phyloP scores from a whole-genome alignment of 1,140 invertebrate species.

The Bursaphelenchus mucronatus region DNA sequence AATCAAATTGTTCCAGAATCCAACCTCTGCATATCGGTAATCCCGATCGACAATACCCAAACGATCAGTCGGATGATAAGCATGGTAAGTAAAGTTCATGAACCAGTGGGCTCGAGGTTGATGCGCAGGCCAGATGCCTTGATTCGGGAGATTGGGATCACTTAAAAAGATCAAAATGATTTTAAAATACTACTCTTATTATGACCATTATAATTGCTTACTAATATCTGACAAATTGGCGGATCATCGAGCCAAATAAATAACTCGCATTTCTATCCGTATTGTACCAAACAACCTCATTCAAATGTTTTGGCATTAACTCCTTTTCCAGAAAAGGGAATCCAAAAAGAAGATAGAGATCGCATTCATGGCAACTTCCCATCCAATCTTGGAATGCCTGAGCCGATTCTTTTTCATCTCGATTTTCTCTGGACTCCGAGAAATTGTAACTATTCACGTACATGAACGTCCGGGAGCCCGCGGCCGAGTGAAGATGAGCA shows the following conservation, averaged over 20 bases:
- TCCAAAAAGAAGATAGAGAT: slow-evolving; percentile 57
- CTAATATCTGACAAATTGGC: slow-evolving; percentile 52
- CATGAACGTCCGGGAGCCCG: slow-evolving; percentile 56
- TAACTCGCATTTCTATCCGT: slow-evolving; percentile 54
- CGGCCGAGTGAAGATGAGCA: slow-evolving; percentile 54
- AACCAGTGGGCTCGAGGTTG: slow-evolving; percentile 57
- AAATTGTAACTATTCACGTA: slow-evolving; percentile 60
- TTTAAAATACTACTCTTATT: background rate
- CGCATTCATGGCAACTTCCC: slow-evolving; percentile 49
- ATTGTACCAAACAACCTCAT: slow-evolving; percentile 44
- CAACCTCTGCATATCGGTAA: slow-evolving; percentile 56
- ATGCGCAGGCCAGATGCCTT: slow-evolving; percentile 47
- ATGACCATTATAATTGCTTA: slow-evolving; percentile 15
- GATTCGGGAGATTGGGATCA: slow-evolving; percentile 52
- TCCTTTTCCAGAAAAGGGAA: slow-evolving; percentile 52
- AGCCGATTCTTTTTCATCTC: slow-evolving; percentile 12
- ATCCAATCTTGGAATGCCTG: slow-evolving; percentile 52
- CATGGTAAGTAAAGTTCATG: slow-evolving; percentile 54
- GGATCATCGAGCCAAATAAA: slow-evolving; percentile 50
- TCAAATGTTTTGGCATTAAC: slow-evolving; percentile 46
- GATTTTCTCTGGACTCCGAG: slow-evolving; percentile 37
- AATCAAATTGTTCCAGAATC: slow-evolving; percentile 59
- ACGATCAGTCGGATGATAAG: slow-evolving; percentile 6
- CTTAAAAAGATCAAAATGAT: slow-evolving; percentile 18
- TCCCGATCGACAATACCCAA: slow-evolving; percentile 47